These are phyloP conservation scores for Lates japonicus DNA, from an alignment of 2,797 vertebrate species.

Conservation along the genomic window DNA sequence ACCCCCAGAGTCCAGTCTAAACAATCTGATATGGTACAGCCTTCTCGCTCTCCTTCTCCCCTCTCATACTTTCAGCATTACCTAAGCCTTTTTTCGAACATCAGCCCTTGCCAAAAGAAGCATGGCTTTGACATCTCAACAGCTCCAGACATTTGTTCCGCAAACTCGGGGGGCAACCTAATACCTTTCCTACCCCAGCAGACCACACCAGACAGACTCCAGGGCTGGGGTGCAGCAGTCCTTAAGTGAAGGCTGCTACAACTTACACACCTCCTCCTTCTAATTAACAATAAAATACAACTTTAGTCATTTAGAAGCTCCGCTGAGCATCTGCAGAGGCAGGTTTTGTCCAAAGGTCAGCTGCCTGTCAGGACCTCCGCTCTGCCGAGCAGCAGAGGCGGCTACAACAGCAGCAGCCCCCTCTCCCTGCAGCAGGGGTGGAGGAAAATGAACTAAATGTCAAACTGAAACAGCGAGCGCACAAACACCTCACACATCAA, in stretches of 20 bases:
- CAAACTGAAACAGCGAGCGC: slow-evolving; percentile 28
- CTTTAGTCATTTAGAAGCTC: slow-evolving; percentile 15
- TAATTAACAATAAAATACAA: slow-evolving; percentile 42
- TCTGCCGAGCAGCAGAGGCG: background rate
- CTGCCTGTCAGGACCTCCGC: slow-evolving; percentile 47
- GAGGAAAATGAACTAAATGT: slow-evolving; percentile 42
- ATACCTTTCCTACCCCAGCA: slow-evolving; percentile 49
- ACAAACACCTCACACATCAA: slow-evolving; percentile 29
- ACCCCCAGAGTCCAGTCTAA: slow-evolving; percentile 72
- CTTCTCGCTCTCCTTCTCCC: slow-evolving; percentile 39
- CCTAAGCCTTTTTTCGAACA: slow-evolving; percentile 45
- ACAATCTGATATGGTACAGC: slow-evolving; percentile 66
- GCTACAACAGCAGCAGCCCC: background rate
- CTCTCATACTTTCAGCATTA: slow-evolving; percentile 67
- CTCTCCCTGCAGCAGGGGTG: background rate
- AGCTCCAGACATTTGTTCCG: slow-evolving; percentile 61
- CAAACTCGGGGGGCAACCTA: slow-evolving; percentile 49
- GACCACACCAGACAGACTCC: slow-evolving; percentile 29
- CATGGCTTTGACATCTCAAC: slow-evolving; percentile 57
- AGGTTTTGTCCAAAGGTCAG: slow-evolving; percentile 68
- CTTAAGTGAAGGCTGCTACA: slow-evolving; percentile 13
- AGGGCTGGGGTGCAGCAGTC: slow-evolving; percentile 19
- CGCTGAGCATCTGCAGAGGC: slow-evolving; percentile 21
- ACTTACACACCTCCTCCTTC: slow-evolving; percentile 5
- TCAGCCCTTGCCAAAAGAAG: slow-evolving; percentile 65